These are phyloP conservation scores for Kryphioiulus occultus DNA, from an alignment of 2,888 invertebrate species.

Conservation along the genomic window DNA sequence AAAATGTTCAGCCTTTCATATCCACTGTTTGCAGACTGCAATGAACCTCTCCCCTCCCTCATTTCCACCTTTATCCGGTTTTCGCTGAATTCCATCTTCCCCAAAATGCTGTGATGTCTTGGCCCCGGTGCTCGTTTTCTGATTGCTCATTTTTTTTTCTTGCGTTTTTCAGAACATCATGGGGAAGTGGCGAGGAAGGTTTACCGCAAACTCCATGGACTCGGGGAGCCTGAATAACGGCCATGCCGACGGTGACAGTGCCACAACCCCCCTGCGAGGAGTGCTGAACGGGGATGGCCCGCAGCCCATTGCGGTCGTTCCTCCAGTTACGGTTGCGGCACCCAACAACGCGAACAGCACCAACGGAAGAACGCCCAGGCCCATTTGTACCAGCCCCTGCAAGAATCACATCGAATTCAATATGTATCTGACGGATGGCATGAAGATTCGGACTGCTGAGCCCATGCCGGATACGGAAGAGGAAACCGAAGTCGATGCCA, in stretches of 20 bases:
- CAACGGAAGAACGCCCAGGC: conserved; percentile 37
- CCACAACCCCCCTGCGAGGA: neutral
- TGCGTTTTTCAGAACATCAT: conserved; percentile 35
- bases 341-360: neutral
- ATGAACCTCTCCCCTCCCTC: neutral
- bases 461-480: neutral
- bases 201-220: neutral
- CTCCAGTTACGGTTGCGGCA: neutral
- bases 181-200: conserved; percentile 50
- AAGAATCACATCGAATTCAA: neutral
- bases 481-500: neutral
- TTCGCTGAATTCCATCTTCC: neutral
- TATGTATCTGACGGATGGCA: conserved; percentile 20
- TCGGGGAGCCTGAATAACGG: conserved; percentile 43
- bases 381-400: conserved; percentile 45
- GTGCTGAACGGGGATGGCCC: conserved; percentile 39
- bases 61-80: neutral
- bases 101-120: neutral
- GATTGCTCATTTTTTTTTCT: neutral
- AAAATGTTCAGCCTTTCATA: no score
- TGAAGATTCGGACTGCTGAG: conserved; percentile 48
- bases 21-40: no score
- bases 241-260: conserved; percentile 20
- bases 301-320: neutral
- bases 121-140: no score